A percentile compares a stretch with the other conserved stretches of the same genome.
These are phyloP conservation scores for Punctoribates punctum DNA, from an alignment of 2,888 invertebrate species.

Conservation along the genomic window DNA sequence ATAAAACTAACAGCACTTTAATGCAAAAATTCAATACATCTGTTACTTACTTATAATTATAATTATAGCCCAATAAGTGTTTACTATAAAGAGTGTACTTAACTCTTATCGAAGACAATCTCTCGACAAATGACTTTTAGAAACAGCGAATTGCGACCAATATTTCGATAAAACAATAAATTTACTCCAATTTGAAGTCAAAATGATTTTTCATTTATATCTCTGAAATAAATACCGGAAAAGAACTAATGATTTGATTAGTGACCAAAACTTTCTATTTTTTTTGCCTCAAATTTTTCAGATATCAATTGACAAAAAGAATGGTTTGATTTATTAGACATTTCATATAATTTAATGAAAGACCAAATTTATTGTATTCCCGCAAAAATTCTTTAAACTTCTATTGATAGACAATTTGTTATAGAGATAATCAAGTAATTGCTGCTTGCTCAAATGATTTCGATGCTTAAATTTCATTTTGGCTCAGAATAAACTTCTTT, in stretches of 20 bases:
- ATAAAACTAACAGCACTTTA: background rate
- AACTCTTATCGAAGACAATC: constrained; percentile 24
- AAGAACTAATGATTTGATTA: background rate
- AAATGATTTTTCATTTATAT: background rate
- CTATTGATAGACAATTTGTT: too few relatives aligned
- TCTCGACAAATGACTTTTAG: background rate
- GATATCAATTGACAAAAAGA: too few relatives aligned
- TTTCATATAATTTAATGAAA: too few relatives aligned
- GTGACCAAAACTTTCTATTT: background rate
- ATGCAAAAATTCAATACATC: constrained; percentile 31
- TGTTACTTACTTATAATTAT: constrained; percentile 30
- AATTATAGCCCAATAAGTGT: background rate
- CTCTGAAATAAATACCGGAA: background rate
- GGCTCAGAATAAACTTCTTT: too few relatives aligned
- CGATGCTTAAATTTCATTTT: too few relatives aligned
- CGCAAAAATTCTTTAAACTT: too few relatives aligned
- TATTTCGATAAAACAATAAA: constrained; percentile 12
- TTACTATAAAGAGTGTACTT: background rate
- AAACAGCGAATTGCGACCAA: too few relatives aligned
- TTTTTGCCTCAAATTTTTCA: too few relatives aligned
- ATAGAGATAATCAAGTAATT: too few relatives aligned
- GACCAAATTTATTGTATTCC: too few relatives aligned
- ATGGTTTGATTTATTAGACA: too few relatives aligned
- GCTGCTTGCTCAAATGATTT: too few relatives aligned
- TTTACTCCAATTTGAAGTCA: background rate